phyloP scores from a whole-genome alignment of 1,140 invertebrate genomes.

The Oscheius sp. region DNA sequence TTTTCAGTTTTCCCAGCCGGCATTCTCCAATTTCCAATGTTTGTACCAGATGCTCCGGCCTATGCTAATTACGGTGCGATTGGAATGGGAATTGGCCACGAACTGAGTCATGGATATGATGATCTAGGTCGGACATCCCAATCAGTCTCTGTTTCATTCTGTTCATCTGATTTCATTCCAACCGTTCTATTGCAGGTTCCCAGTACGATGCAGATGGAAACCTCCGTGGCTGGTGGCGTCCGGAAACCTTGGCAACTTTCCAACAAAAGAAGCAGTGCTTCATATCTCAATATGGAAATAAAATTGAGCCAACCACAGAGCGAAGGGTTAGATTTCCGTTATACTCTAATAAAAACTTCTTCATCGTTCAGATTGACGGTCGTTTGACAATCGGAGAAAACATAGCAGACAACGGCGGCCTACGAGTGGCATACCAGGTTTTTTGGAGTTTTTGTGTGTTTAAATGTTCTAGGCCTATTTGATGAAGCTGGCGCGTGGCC shows the following conservation, averaged over 20 bases:
- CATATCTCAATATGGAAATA: constrained; percentile 39
- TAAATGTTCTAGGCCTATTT: constrained; percentile 22
- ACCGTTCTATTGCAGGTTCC: constrained; percentile 21
- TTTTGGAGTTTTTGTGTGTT: constrained; percentile 38
- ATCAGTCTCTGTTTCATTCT: neutral
- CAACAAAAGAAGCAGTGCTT: constrained; percentile 44
- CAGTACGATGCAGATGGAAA: constrained; percentile 43
- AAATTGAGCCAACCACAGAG: constrained; percentile 37
- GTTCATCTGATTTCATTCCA: neutral
- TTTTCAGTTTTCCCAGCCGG: constrained; percentile 64
- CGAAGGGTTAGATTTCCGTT: too few relatives aligned
- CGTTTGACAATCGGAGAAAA: constrained; percentile 72
- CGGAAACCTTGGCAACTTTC: constrained; percentile 33
- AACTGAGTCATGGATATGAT: constrained; percentile 44
- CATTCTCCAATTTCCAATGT: constrained; percentile 66
- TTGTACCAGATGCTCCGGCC: constrained; percentile 64
- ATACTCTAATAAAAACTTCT: too few relatives aligned
- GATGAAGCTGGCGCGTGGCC: constrained; percentile 17
- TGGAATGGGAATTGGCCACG: constrained; percentile 47
- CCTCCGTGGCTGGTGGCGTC: constrained; percentile 33
- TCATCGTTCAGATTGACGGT: constrained; percentile 68
- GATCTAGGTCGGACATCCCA: constrained; percentile 17
- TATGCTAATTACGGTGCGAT: constrained; percentile 51
- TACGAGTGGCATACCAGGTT: constrained; percentile 85
- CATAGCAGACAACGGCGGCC: constrained; percentile 72